A percentile compares a stretch with the other conserved stretches of the same genome.
Evolutionary conservation across 1,140 invertebrate species (phyloP).

Genomic region (Parapsyche elsis): DNA sequence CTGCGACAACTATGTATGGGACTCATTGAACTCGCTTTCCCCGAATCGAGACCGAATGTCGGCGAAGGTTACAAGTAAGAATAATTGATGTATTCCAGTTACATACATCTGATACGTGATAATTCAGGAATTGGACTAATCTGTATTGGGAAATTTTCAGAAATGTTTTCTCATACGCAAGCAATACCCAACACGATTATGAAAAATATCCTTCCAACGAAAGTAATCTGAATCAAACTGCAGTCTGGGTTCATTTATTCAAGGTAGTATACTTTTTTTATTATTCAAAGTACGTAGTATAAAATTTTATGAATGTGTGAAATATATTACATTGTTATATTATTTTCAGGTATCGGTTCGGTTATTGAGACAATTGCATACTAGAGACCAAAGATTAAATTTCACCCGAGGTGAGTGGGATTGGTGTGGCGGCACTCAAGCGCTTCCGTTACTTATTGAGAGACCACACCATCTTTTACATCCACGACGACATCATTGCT

Average conservation of each 20-base stretch:
- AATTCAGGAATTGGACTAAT: neutral
- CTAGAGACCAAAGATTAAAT: conserved; percentile 75
- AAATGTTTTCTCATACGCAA: conserved; percentile 19
- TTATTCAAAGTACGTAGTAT: too few species aligned
- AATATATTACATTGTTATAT: neutral
- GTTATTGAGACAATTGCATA: conserved; percentile 83
- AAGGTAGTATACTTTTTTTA: conserved; percentile 62
- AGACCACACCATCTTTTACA: conserved; percentile 48
- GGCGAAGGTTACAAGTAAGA: conserved; percentile 62
- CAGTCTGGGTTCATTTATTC: conserved; percentile 72
- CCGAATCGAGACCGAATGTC: conserved; percentile 76
- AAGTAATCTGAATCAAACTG: conserved; percentile 59
- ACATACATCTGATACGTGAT: neutral
- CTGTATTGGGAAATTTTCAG: neutral
- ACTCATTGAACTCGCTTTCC: conserved; percentile 90
- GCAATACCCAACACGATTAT: neutral
- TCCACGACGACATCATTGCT: conserved; percentile 53
- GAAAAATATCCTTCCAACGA: conserved; percentile 28
- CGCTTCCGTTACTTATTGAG: conserved; percentile 46
- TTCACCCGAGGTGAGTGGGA: conserved; percentile 59
- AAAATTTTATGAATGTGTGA: too few species aligned
- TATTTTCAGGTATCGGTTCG: conserved; percentile 72
- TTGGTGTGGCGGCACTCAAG: conserved; percentile 56
- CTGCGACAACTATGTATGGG: conserved; percentile 87
- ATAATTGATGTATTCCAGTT: neutral